Conservation (phyloP, 2,797 vertebrate genomes). For the Xerus rutilus region DNA sequence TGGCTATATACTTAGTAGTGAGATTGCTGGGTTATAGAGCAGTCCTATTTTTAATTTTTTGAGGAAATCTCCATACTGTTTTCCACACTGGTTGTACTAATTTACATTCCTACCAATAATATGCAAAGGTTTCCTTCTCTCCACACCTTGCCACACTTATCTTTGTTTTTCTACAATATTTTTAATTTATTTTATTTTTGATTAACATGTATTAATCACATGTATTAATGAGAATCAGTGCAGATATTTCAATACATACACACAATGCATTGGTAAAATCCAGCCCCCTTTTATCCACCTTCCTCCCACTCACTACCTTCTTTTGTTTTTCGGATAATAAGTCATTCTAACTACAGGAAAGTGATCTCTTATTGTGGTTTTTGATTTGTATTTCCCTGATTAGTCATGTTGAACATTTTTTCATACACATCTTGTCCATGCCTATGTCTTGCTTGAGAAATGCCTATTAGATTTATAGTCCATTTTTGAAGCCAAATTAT, state of each 20-base stretch:
- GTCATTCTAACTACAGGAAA: background rate
- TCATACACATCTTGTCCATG: background rate
- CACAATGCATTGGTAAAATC: background rate
- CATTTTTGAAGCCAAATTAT: background rate
- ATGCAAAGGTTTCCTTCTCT: background rate
- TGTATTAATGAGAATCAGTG: background rate
- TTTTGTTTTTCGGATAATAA: background rate
- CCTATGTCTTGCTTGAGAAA: background rate
- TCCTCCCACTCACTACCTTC: background rate
- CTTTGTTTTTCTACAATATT: background rate
- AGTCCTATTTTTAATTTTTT: background rate
- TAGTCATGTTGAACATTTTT: background rate
- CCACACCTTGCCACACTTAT: background rate
- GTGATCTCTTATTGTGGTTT: background rate
- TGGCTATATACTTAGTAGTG: background rate
- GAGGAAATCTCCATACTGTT: background rate
- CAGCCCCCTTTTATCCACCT: background rate
- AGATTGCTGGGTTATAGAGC: background rate
- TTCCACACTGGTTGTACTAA: background rate
- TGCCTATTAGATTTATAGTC: background rate
- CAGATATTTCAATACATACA: background rate
- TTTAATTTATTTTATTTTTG: background rate
- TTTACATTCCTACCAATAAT: background rate
- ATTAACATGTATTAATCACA: background rate
- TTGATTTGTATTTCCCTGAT: background rate